phyloP scores from a whole-genome alignment of 2,113 vertebrate species.

The Hemicordylus capensis region DNA sequence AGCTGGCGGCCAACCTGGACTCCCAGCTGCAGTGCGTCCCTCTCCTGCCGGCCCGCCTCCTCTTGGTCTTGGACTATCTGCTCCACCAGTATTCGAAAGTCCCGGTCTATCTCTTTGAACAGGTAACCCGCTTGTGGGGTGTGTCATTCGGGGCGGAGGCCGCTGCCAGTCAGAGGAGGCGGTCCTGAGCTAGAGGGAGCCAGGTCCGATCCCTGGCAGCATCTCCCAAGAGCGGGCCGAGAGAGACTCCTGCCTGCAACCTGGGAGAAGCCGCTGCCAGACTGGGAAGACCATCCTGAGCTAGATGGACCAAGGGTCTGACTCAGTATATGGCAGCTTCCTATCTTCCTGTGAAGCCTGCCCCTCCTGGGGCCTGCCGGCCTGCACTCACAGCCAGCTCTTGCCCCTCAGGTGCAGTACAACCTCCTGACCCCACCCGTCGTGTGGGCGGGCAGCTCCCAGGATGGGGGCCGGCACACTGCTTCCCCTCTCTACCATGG shows the following conservation, averaged over 20 bases:
- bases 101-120: conserved; percentile 93
- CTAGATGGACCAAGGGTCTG: too few relatives aligned
- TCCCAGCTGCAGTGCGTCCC: conserved; percentile 87
- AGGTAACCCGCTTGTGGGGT: too few relatives aligned
- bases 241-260: too few relatives aligned
- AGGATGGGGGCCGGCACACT: conserved; percentile 81
- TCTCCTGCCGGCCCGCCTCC: conserved; percentile 87
- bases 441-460: conserved; percentile 80
- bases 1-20: conserved; percentile 85
- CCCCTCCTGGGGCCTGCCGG: fast-evolving
- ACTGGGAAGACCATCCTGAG: too few relatives aligned
- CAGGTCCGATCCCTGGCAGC: too few relatives aligned
- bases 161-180: too few relatives aligned
- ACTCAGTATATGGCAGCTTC: too few relatives aligned
- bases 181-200: too few relatives aligned
- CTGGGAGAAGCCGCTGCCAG: too few relatives aligned
- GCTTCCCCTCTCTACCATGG: conserved; percentile 89
- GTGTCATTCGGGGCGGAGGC: too few relatives aligned
- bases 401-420: conserved; percentile 87
- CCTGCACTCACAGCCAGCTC: background rate
- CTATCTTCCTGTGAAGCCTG: background rate
- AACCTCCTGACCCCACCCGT: conserved; percentile 93
- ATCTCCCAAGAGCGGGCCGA: too few relatives aligned
- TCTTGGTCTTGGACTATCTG: conserved; percentile 94
- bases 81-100: conserved; percentile 94